phyloP scores from a whole-genome alignment of 2,113 vertebrate species.

The Sturnira hondurensis region DNA sequence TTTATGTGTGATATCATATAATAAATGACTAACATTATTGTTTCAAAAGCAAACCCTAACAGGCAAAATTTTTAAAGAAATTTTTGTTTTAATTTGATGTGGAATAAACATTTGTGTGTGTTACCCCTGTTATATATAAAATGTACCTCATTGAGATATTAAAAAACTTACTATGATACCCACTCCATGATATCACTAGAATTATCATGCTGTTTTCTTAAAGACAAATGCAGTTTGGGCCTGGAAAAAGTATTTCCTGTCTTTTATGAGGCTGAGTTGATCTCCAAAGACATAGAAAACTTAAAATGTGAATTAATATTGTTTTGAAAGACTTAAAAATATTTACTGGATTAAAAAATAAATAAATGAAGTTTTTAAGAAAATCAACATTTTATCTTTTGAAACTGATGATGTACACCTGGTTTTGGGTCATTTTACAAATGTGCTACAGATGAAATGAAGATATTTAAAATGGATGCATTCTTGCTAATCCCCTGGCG shows the following conservation, averaged over 20 bases:
- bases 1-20: neutral
- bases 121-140: neutral
- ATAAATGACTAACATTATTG: neutral
- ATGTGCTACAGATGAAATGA: rapidly evolving
- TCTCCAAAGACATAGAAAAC: neutral
- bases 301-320: neutral
- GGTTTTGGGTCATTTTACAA: neutral
- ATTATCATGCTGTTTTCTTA: rapidly evolving
- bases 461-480: rapidly evolving
- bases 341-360: neutral
- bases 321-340: neutral
- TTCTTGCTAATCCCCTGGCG: rapidly evolving
- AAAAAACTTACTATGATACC: no score
- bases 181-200: rapidly evolving
- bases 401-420: rapidly evolving
- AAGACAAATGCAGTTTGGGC: neutral
- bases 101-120: neutral
- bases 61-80: no score
- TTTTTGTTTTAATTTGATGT: neutral
- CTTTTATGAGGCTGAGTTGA: neutral
- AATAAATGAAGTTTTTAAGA: neutral
- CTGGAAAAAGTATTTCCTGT: neutral
- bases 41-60: neutral
- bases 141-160: rapidly evolving
- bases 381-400: neutral